phyloP scores from a whole-genome alignment of 2,888 invertebrate species.

The Metellina segmentata region DNA sequence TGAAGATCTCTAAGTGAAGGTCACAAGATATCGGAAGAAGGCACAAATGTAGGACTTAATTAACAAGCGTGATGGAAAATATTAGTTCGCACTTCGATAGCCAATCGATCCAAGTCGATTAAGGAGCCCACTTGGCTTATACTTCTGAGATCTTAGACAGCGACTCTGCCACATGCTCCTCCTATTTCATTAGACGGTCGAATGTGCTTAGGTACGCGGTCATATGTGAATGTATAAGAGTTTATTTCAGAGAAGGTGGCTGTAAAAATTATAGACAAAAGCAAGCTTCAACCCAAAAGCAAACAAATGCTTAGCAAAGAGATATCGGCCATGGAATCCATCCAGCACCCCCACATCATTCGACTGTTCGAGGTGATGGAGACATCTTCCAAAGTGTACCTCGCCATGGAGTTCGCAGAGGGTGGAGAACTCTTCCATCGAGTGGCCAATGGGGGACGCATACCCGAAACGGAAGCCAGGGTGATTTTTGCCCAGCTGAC shows the following conservation, averaged over 20 bases:
- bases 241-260: constrained; percentile 86
- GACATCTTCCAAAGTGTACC: constrained; percentile 87
- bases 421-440: constrained; percentile 89
- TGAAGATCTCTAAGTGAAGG: no score
- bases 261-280: constrained; percentile 88
- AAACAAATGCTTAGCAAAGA: constrained; percentile 86
- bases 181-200: no score
- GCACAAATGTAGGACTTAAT: no score
- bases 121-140: no score
- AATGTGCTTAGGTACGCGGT: no score
- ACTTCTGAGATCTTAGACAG: no score
- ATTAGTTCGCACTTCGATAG: no score
- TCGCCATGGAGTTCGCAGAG: constrained; percentile 88
- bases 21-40: no score
- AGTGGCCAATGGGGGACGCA: constrained; percentile 86
- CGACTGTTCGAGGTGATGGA: constrained; percentile 87
- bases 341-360: constrained; percentile 88
- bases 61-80: no score
- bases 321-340: constrained; percentile 86
- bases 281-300: constrained; percentile 86
- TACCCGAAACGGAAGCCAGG: constrained; percentile 86
- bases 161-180: no score
- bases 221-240: no score
- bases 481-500: constrained; percentile 86
- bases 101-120: no score